Percentiles rank a stretch among this genome's conserved stretches.
phyloP scores from a whole-genome alignment of 2,888 invertebrate species.

The Ennomos fuscantarius region DNA sequence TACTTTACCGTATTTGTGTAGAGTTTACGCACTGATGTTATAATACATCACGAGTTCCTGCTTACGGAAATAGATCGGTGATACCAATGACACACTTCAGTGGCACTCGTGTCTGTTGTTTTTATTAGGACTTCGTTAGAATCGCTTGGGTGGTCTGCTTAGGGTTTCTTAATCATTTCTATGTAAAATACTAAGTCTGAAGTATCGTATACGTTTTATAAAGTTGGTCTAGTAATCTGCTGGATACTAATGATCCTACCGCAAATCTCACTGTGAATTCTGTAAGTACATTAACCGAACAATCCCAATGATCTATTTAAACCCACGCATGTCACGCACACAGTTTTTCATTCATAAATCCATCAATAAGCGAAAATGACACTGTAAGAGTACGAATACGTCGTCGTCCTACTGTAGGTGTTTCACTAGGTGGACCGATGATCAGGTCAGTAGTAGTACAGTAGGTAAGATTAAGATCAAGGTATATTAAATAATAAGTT shows the following conservation, averaged over 20 bases:
- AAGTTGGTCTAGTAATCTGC: background rate
- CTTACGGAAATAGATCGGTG: constrained; percentile 66
- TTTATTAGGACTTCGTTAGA: constrained; percentile 57
- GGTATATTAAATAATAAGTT: too few species aligned
- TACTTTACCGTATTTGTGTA: background rate
- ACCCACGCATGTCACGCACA: too few species aligned
- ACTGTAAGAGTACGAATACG: too few species aligned
- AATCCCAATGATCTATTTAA: too few species aligned
- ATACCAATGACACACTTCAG: constrained; percentile 77
- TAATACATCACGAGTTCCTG: constrained; percentile 12
- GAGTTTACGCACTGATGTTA: constrained; percentile 14
- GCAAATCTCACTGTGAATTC: too few species aligned
- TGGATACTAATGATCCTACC: background rate
- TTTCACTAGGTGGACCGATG: too few species aligned
- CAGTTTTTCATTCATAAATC: too few species aligned
- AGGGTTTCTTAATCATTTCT: constrained; percentile 46
- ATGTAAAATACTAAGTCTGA: constrained; percentile 12
- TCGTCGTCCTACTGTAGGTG: too few species aligned
- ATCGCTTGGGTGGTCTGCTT: constrained; percentile 69
- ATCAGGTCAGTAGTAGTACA: too few species aligned
- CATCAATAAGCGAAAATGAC: too few species aligned
- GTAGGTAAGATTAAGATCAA: too few species aligned
- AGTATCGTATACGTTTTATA: background rate
- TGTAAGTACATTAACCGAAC: too few species aligned
- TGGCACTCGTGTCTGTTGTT: constrained; percentile 54